Evolutionary conservation across 1,140 invertebrate genomes (phyloP).

Genomic region (Gerris buenoi): DNA sequence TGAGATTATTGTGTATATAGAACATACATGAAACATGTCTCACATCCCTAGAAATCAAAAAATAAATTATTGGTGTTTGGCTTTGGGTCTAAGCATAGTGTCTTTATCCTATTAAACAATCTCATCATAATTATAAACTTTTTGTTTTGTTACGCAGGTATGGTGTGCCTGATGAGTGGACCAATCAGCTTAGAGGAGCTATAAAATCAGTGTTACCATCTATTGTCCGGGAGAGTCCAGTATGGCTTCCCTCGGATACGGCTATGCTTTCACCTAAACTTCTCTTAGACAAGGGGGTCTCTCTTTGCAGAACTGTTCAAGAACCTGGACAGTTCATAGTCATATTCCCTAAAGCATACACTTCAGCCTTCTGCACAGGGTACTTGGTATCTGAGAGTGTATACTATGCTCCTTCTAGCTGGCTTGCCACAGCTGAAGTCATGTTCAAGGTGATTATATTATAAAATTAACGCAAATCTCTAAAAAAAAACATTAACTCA

Average conservation of each 20-base stretch:
- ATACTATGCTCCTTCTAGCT: constrained; percentile 64
- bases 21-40: too few species aligned
- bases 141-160: too few species aligned
- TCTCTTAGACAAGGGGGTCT: constrained; percentile 58
- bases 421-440: constrained; percentile 56
- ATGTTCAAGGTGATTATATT: constrained; percentile 48
- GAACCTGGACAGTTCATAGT: constrained; percentile 79
- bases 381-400: constrained; percentile 85
- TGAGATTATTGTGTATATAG: too few species aligned
- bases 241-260: constrained; percentile 86
- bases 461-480: neutral
- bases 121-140: too few species aligned
- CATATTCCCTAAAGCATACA: constrained; percentile 80
- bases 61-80: too few species aligned
- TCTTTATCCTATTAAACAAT: too few species aligned
- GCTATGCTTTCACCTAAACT: constrained; percentile 81
- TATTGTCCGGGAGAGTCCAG: constrained; percentile 59
- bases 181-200: constrained; percentile 52
- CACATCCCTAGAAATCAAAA: too few species aligned
- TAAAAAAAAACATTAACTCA: too few species aligned
- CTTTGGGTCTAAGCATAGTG: too few species aligned
- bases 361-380: constrained; percentile 75
- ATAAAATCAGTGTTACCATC: constrained; percentile 63
- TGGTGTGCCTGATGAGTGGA: constrained; percentile 64
- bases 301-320: constrained; percentile 64